Evolutionary conservation across 2,888 invertebrate species (phyloP), one percentile per base, ranked within the genome.

Genomic region (Lepidocyrtinus sp.): DNA sequence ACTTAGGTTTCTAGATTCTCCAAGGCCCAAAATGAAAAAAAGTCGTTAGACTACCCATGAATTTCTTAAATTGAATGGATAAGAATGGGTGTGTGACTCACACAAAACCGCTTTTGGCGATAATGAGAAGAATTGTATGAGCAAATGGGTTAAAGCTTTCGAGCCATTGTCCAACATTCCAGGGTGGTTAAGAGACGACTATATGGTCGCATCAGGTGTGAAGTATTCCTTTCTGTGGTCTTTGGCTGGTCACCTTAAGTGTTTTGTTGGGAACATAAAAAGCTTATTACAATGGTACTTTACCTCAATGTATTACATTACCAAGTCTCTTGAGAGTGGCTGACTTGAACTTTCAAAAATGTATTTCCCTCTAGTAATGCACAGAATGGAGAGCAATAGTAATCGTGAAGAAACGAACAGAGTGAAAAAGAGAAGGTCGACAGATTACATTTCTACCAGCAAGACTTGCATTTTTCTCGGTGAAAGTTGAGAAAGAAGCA

Each of bases 141-240:
- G 50, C 50, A 50, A 50, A 50, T 50, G 50, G 50, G 50, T 62
- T 75, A 71, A 27, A 71, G 36, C 71, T n/a, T 76, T 76, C 59
- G 71, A 65, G 76, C 70, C 71, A n/a, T 64, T 76, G 64, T 70
- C 70, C 26, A 69, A 70, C 36, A 76, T 71, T 70, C 50, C 55
- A 65, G 22, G 46, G 72, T 12, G 50, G 50, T 12, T 15, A 12
- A 15, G 15, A 2, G 50, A 50, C 50, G 50, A 50, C 61, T 45
- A 9, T 7, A 12, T 75, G 72, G 77, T 77, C 72, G 72, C 77
- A 77, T 77, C 77, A 77, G 77, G 77, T 77, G 77, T 68, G 68
- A 77, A 77, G 67, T 77, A 77, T 77, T 64, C 72, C 26, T 77
- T 77, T 73, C 46, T 72, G 61, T 67, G 77, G 71, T 45, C 26